These are phyloP conservation scores for Heliconius hewitsoni DNA, from an alignment of 1,140 invertebrate genomes.

Conservation along the genomic window DNA sequence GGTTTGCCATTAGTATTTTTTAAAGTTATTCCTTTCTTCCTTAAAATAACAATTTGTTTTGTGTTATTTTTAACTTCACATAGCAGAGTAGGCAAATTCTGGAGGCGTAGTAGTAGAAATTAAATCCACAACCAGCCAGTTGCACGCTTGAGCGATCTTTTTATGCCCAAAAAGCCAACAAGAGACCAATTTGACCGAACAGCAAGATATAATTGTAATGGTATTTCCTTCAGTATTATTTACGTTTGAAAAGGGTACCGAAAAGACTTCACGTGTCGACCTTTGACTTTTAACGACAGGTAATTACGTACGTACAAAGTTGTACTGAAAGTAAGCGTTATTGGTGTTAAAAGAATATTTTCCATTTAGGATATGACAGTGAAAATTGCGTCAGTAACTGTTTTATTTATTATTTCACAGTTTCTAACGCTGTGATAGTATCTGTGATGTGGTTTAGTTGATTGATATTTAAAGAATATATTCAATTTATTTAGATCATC, in stretches of 20 bases:
- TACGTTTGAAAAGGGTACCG: neutral
- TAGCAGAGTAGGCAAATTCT: no score
- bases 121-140: no score
- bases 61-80: no score
- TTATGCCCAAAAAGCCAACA: neutral
- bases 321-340: neutral
- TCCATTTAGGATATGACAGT: neutral
- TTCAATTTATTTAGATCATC: no score
- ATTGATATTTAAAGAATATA: no score
- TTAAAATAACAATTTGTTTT: no score
- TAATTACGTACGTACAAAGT: neutral
- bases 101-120: no score
- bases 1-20: no score
- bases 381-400: neutral
- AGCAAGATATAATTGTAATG: neutral
- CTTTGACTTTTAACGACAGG: constrained; percentile 5
- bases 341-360: neutral
- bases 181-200: neutral
- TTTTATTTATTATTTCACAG: neutral
- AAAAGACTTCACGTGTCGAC: constrained; percentile 1
- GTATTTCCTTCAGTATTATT: neutral
- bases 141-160: neutral
- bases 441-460: neutral
- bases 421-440: neutral
- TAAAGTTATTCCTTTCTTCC: no score